These are phyloP conservation scores for Xenops minutus DNA, from an alignment of 2,797 vertebrate species.

Conservation along the genomic window DNA sequence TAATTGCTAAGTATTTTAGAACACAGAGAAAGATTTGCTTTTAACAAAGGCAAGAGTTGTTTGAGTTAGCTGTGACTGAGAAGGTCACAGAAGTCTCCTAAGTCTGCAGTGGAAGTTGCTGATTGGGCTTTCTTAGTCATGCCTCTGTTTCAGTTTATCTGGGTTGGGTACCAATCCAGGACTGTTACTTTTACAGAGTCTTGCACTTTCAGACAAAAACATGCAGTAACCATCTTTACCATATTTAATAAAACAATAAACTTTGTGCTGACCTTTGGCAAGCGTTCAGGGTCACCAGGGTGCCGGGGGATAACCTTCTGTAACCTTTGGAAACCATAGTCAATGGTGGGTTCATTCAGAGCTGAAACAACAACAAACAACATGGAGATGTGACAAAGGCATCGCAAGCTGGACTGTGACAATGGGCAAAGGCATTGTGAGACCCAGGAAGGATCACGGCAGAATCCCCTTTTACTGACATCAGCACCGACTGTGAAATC, in stretches of 20 bases:
- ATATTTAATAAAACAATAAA: slow-evolving; percentile 39
- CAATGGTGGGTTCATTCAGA: slow-evolving; percentile 96
- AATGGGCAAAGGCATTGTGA: background rate
- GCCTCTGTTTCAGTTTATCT: background rate
- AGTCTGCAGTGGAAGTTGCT: background rate
- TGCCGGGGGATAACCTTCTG: slow-evolving; percentile 98
- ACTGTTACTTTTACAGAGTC: background rate
- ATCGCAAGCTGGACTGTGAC: background rate
- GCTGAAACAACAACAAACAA: slow-evolving; percentile 81
- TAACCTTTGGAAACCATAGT: slow-evolving; percentile 98
- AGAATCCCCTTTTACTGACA: background rate
- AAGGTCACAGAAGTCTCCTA: background rate
- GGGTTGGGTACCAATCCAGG: background rate
- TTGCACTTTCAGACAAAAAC: background rate
- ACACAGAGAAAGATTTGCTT: background rate
- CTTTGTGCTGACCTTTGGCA: slow-evolving; percentile 90
- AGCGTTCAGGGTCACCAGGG: slow-evolving; percentile 94
- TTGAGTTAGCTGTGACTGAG: background rate
- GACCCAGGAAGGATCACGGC: background rate
- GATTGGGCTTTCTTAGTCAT: background rate
- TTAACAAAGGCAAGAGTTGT: background rate
- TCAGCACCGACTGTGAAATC: background rate
- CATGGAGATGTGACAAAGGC: slow-evolving; percentile 30
- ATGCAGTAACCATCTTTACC: background rate
- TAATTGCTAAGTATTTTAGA: background rate